Percentiles rank a stretch among this genome's conserved stretches.
These are phyloP conservation scores for Rhynchotus rufescens DNA, from an alignment of 2,797 vertebrate genomes.

Conservation along the genomic window DNA sequence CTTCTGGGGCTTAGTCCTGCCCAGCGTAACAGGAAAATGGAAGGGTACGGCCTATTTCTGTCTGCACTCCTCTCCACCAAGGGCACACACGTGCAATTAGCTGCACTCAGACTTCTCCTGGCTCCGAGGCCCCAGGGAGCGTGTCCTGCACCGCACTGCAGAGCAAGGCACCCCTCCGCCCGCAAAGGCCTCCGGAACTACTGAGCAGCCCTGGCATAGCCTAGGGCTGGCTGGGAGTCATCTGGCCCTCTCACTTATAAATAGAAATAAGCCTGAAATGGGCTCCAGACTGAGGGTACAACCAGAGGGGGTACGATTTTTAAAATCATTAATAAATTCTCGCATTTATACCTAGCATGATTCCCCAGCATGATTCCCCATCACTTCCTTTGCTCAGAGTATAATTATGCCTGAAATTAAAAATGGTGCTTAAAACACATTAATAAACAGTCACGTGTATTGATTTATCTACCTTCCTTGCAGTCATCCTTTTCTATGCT, in stretches of 20 bases:
- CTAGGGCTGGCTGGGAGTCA: background rate
- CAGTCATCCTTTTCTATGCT: background rate
- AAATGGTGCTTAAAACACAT: background rate
- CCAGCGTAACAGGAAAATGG: background rate
- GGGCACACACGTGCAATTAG: background rate
- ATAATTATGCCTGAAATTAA: background rate
- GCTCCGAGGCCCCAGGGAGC: no score
- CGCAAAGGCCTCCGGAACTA: background rate
- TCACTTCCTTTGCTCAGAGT: background rate
- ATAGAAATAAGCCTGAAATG: background rate
- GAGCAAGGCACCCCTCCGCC: fast-evolving
- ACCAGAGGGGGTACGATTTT: background rate
- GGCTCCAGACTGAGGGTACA: background rate
- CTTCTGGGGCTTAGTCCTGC: background rate
- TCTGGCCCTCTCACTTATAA: background rate
- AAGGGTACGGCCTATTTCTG: background rate
- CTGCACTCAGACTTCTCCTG: background rate
- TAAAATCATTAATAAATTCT: background rate
- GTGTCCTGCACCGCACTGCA: background rate
- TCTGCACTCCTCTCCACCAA: no score
- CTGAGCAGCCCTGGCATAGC: background rate
- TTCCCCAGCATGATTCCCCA: background rate
- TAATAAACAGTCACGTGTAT: background rate
- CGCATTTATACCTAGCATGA: background rate
- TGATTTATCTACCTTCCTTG: background rate